Percentiles rank a stretch among this genome's conserved stretches.
Evolutionary conservation across 2,113 vertebrate species (phyloP).

Genomic region (Tyrannus savana): DNA sequence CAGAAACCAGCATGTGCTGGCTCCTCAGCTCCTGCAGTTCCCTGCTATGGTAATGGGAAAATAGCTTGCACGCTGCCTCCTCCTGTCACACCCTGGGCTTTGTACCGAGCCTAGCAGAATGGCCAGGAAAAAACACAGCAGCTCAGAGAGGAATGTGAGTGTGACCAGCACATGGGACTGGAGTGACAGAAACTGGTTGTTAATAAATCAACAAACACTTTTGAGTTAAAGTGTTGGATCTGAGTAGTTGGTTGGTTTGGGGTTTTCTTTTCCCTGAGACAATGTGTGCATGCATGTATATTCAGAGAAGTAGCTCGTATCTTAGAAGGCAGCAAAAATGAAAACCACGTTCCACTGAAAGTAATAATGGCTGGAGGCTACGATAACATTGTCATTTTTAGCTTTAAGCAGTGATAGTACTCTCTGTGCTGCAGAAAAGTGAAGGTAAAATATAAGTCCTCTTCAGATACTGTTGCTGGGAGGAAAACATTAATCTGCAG

Average conservation of each 20-base stretch:
- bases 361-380: neutral
- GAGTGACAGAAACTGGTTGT: neutral
- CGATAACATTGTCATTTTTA: neutral
- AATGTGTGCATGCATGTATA: neutral
- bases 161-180: neutral
- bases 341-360: neutral
- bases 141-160: fast-evolving
- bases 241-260: neutral
- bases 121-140: neutral
- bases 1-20: neutral
- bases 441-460: neutral
- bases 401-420: neutral
- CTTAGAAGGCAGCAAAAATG: neutral
- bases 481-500: neutral
- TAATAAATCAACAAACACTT: neutral
- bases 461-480: neutral
- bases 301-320: neutral
- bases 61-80: fast-evolving
- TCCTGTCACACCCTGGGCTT: neutral
- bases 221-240: neutral
- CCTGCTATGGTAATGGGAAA: fast-evolving
- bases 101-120: fast-evolving
- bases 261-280: neutral
- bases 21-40: neutral
- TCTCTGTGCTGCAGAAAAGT: neutral